Percentiles rank a stretch among this genome's conserved stretches.
Evolutionary conservation across 2,888 invertebrate genomes (phyloP).

Genomic region (Orthonychiurus folsomi): DNA sequence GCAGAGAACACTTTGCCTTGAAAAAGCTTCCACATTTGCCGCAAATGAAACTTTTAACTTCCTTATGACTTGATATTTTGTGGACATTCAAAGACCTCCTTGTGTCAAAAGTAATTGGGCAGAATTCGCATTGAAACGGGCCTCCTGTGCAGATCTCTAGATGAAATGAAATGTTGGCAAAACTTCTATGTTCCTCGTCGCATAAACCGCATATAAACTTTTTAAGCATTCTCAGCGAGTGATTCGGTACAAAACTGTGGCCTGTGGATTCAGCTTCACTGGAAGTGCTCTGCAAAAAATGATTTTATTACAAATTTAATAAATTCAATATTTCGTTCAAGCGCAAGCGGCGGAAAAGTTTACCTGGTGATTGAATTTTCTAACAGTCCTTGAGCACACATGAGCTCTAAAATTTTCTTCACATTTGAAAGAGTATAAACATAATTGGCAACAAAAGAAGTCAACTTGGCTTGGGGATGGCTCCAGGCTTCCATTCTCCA

Average conservation of each 20-base stretch:
- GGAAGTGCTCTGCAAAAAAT: too few species aligned
- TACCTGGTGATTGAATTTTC: too few species aligned
- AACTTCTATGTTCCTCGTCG: constrained; percentile 13
- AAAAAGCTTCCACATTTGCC: constrained; percentile 16
- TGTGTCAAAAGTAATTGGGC: constrained; percentile 12
- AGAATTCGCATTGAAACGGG: constrained; percentile 17
- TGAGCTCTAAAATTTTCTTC: too few species aligned
- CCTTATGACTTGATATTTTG: constrained; percentile 7
- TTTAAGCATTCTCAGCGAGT: neutral
- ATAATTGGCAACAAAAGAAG: neutral
- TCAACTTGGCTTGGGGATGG: too few species aligned
- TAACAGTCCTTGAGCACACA: too few species aligned
- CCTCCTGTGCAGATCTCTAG: constrained; percentile 14
- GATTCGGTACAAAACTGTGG: too few species aligned
- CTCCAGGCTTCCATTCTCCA: too few species aligned
- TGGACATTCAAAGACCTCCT: constrained; percentile 16
- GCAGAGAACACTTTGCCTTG: constrained; percentile 13
- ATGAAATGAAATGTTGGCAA: constrained; percentile 13
- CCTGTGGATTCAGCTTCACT: too few species aligned
- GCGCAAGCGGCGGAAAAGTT: too few species aligned
- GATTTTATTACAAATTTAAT: too few species aligned
- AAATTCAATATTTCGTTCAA: too few species aligned
- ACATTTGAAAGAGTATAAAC: neutral
- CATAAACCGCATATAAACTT: constrained; percentile 18
- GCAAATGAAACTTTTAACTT: constrained; percentile 12